Evolutionary conservation across 2,797 vertebrate genomes (phyloP).

Genomic region (Oreonectes daqikongensis): DNA sequence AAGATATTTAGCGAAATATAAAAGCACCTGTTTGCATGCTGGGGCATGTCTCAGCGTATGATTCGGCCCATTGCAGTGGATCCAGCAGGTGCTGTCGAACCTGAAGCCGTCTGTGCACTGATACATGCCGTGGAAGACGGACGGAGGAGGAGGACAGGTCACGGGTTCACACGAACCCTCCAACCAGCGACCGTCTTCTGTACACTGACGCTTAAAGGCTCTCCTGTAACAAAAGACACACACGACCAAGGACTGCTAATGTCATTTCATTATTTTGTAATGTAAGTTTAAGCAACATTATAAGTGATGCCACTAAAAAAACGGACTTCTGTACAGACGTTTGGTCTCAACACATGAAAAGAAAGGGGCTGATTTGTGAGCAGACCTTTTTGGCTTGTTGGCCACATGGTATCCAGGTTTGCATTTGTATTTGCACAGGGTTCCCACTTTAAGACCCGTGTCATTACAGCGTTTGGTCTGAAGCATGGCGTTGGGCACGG

Average conservation of each 20-base stretch:
- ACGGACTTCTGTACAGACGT: too few species aligned
- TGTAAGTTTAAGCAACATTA: too few species aligned
- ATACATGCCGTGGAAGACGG: constrained; percentile 92
- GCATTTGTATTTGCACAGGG: constrained; percentile 97
- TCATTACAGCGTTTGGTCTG: constrained; percentile 89
- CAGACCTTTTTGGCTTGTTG: constrained; percentile 80
- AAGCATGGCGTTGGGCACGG: constrained; percentile 86
- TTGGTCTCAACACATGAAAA: too few species aligned
- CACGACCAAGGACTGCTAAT: too few species aligned
- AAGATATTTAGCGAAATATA: neutral
- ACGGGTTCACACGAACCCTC: constrained; percentile 89
- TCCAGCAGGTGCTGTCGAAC: constrained; percentile 92
- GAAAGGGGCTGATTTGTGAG: neutral
- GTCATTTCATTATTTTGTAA: too few species aligned
- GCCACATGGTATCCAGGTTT: constrained; percentile 92
- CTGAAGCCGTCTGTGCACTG: constrained; percentile 92
- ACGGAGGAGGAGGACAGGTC: constrained; percentile 88
- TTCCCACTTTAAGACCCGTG: constrained; percentile 93
- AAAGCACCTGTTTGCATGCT: constrained; percentile 77
- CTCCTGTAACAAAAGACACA: constrained; percentile 73
- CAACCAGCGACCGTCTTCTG: constrained; percentile 93
- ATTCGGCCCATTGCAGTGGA: constrained; percentile 84
- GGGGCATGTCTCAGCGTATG: constrained; percentile 75
- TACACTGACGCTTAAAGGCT: constrained; percentile 94
- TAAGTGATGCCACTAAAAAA: too few species aligned